phyloP scores from a whole-genome alignment of 2,113 vertebrate genomes.

The Megaleporinus macrocephalus region DNA sequence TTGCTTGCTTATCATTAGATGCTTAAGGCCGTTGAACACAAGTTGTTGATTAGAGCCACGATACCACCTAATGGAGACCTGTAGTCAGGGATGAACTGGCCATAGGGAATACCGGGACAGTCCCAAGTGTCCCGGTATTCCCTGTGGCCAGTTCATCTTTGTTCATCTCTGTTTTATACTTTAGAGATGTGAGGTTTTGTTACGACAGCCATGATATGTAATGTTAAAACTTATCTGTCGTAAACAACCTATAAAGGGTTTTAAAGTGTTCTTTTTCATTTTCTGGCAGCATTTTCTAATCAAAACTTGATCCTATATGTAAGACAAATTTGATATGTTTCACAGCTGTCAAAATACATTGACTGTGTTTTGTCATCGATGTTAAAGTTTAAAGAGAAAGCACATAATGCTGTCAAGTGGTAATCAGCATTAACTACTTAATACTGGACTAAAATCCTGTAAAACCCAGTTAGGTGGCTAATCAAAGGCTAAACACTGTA shows the following conservation, averaged over 20 bases:
- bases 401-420: neutral
- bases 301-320: no score
- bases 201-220: neutral
- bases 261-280: neutral
- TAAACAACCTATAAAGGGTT: no score
- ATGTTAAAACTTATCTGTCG: no score
- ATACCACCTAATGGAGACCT: neutral
- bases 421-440: neutral
- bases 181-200: neutral
- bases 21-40: slow-evolving; percentile 20
- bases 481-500: slow-evolving; percentile 14
- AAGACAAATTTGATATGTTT: neutral
- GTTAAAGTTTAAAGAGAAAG: neutral
- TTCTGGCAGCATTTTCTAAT: neutral
- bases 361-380: neutral
- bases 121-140: no score
- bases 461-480: neutral
- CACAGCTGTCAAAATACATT: neutral
- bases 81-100: no score
- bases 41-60: neutral
- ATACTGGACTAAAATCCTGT: neutral
- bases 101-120: no score
- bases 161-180: no score
- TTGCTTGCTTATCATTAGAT: slow-evolving; percentile 56
- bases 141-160: no score